Evolutionary conservation across 2,888 invertebrate genomes (phyloP), one percentile per base, ranked within the genome.

Genomic region (Mycalesis mineus): DNA sequence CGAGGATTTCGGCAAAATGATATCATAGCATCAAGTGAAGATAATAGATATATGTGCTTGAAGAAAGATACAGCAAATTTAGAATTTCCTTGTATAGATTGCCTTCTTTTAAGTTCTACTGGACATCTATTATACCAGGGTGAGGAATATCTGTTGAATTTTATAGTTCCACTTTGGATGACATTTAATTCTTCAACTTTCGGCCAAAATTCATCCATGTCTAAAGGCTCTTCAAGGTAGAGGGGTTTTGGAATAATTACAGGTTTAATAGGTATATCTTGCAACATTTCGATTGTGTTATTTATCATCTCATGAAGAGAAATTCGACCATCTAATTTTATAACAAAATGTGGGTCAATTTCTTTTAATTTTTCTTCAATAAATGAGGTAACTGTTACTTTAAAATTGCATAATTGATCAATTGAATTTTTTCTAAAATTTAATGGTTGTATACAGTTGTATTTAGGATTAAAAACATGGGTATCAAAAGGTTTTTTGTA

Each of bases 91-190:
- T 76, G 69, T 11, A 80, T 68, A 45, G 88, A 79, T 53, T 73
- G 77, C n/a, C 93, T 91, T 60, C 87, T 82, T 64, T 87, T 87
- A 65, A 93, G 82, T 63, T 92, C 91, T 2, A 94, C 92, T 5
- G 94, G 94, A 70, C 94, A 94, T 66, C 90, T 80, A 51, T 84
- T 89, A 39, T 78, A 84, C 93, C 93, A 94, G 45, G 87, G 82
- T 3, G 93, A 93, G 63, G 91, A 66, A 66, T 67, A 74, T 60
- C 81, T 73, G 59, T 71, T 78, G 68, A 88, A 85, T 59, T 66
- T 74, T n/a, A 82, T 44, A 55, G 51, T 65, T 31, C 73, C 78
- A 69, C 65, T 77, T 40, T 65, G 68, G 49, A 86, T 75, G 8
- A 75, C 70, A 62, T 78, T 77, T 29, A 72, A 64, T 60, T 77